phyloP scores from a whole-genome alignment of 2,797 vertebrate genomes.

The Syndactyla subalaris region DNA sequence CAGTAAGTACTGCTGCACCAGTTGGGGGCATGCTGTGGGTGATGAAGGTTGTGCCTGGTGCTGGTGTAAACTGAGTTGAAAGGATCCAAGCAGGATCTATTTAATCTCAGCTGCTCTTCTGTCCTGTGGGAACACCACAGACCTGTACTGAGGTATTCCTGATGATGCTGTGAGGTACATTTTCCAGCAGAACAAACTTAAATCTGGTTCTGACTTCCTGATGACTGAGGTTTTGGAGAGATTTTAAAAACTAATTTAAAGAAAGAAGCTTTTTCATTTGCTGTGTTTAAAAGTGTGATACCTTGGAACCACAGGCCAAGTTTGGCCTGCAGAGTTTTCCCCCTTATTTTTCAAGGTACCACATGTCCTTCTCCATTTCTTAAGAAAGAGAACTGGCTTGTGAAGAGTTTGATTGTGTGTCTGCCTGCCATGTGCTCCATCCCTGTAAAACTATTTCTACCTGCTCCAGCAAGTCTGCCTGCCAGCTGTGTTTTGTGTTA shows the following conservation, averaged over 20 bases:
- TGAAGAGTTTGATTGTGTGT: not conserved
- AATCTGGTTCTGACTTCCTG: not conserved
- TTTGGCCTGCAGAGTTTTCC: not conserved
- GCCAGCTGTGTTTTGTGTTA: not conserved
- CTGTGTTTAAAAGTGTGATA: not conserved
- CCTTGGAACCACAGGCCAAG: not conserved
- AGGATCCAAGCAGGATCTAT: not conserved
- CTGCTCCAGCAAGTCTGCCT: not conserved
- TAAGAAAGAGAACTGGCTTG: not conserved
- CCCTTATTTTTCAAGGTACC: not conserved
- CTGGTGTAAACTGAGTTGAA: not conserved
- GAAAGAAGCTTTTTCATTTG: not conserved
- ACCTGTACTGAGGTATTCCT: not conserved
- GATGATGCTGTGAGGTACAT: not conserved
- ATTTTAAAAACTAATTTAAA: not conserved
- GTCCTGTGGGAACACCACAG: fast-evolving
- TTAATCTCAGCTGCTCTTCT: not conserved
- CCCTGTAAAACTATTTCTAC: not conserved
- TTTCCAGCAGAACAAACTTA: not conserved
- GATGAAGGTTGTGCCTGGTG: not conserved
- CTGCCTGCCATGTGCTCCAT: not conserved
- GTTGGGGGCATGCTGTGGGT: not conserved
- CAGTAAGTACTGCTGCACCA: not conserved
- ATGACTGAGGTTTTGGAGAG: not conserved
- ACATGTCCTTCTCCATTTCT: not conserved